These are phyloP conservation scores for Todiramphus saurophagus DNA, from an alignment of 2,113 vertebrate species.

Conservation along the genomic window DNA sequence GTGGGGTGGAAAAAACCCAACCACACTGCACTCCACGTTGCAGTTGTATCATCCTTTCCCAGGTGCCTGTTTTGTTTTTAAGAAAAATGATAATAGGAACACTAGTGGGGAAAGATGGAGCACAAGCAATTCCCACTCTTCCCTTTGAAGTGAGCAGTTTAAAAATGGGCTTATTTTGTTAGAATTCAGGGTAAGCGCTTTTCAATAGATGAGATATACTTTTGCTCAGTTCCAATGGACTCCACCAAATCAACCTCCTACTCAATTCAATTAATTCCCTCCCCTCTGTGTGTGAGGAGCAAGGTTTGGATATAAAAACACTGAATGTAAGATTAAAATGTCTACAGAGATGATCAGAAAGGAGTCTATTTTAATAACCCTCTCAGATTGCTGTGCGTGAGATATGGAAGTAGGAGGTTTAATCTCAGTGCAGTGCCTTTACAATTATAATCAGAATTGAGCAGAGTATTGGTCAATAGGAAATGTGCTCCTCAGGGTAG, in stretches of 20 bases:
- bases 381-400: constrained; percentile 54
- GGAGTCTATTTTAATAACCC: constrained; percentile 70
- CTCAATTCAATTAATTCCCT: constrained; percentile 73
- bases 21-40: not conserved
- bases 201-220: constrained; percentile 45
- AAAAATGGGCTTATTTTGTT: constrained; percentile 65
- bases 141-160: constrained; percentile 37
- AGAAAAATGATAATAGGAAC: constrained; percentile 28
- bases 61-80: constrained; percentile 35
- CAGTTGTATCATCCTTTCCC: constrained; percentile 25
- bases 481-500: constrained; percentile 29
- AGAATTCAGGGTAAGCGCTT: constrained; percentile 57
- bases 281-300: constrained; percentile 40
- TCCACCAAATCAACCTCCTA: constrained; percentile 63
- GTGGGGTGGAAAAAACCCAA: not conserved
- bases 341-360: constrained; percentile 67
- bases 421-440: constrained; percentile 58
- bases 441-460: constrained; percentile 71
- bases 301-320: constrained; percentile 68
- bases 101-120: constrained; percentile 5
- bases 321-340: constrained; percentile 64
- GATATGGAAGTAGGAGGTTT: constrained; percentile 56
- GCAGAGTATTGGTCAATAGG: constrained; percentile 67
- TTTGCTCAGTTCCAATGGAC: constrained; percentile 39
- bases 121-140: constrained; percentile 47